Evolutionary conservation across 2,797 vertebrate genomes (phyloP), one percentile per base, ranked within the genome.

Genomic region (Lithobates pipiens): DNA sequence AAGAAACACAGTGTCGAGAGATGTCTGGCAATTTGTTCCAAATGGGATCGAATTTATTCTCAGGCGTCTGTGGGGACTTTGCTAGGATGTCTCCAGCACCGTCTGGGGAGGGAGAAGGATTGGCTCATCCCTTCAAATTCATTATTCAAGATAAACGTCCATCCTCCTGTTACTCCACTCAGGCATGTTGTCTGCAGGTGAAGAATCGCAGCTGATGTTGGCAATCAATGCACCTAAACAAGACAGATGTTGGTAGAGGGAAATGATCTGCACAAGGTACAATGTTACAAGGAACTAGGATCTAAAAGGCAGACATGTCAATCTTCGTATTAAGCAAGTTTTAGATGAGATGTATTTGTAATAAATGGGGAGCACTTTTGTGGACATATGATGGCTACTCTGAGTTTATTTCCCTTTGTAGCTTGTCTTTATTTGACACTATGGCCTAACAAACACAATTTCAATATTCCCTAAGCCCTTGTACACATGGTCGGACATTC

Each of bases 211-310:
- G 2, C 76, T 77, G 57, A 71, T 67, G 42, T 68, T 81, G 65
- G 65, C 44, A 77, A 65, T 84, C 86, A 36, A 69, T 77, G 88
- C 11, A n/a, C 75, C 54, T 18, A 63, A 85, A 85, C 29, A 87
- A 83, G 83, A 73, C 18, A 63, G 36, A 85, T 71, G 67, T 29
- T 82, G 69, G 72, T 0, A 34, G 67, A 67, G 73, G 50, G 83
- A 23, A 29, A 1, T 13, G n/a, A 67, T 25, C 25, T 13, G 10
- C 54, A 61, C 54, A 61, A 23, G 18, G 54, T 61, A 61, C 54
- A 23, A 18, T 61, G 54, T 61, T 61, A 61, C 54, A 61, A 23
- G 54, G 54, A 5, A 7, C 18, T 61, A 18, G 54, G 8, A 23
- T 23, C 54, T 23, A 23, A 61, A 61, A 61, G 23, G 7, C 21